Evolutionary conservation across 2,888 invertebrate species (phyloP), one percentile per base, ranked within the genome.

Genomic region (Xestia ashworthii): DNA sequence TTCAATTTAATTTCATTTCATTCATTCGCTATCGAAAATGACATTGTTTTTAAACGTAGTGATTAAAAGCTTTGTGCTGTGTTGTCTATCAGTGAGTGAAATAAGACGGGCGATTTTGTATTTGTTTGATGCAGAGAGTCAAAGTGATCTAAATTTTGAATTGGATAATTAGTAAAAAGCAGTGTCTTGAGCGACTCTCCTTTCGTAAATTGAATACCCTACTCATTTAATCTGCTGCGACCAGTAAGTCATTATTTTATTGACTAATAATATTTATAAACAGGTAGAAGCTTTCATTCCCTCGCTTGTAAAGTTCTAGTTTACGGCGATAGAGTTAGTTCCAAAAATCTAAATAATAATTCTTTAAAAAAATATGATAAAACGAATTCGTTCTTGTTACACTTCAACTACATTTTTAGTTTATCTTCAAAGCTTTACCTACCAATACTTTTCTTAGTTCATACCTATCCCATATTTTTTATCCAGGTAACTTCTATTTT

Each of bases 161-260:
- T 74, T 65, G 2, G 12, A 46, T 62, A 32, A 46, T 62, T 53
- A 76, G 53, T 46, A n/a, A 53, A 19, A 8, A 38, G 3, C 9
- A 50, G 76, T 65, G 48, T 25, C 6, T 55, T 48, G 55, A 48
- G 53, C 9, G n/a, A 64, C 8, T 41, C n/a, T 55, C 11, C n/a
- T 41, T 64, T 81, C n/a, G 38, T 44, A 38, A 60, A 66, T 50
- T 25, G 25, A 46, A 46, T 19, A 66, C 0, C 9, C n/a, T 65
- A n/a, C 14, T 44, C 16, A 48, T 41, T 64, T 11, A n/a, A 81
- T 32, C 19, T 82, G 25, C 25, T 38, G 25, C 3, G 25, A 25
- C 38, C 66, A 46, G 77, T 82, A 82, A 79, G 66, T 75, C 14
- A 12, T 11, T 38, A 22, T 5, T 60, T 6, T 55, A 44, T 12